Conservation (phyloP, 2,888 invertebrate species). For the Dynastes grantii region DNA sequence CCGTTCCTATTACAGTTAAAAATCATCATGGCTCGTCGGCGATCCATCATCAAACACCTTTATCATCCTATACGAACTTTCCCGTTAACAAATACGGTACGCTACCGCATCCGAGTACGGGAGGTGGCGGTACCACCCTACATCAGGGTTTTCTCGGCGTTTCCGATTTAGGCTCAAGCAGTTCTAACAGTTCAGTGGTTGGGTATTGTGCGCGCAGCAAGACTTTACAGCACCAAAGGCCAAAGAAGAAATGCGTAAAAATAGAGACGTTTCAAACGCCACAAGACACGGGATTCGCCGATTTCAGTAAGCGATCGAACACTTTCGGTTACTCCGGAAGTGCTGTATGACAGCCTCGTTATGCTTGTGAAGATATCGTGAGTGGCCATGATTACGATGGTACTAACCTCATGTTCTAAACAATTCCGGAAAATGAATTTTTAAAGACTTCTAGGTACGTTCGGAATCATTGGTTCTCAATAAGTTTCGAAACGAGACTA, state of each 20-base stretch:
- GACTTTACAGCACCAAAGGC: slow-evolving; percentile 67
- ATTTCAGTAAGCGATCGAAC: slow-evolving; percentile 65
- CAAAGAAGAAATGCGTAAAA: slow-evolving; percentile 68
- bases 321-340: slow-evolving; percentile 67
- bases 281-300: slow-evolving; percentile 64
- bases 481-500: neutral
- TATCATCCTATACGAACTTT: slow-evolving; percentile 58
- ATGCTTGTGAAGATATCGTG: slow-evolving; percentile 29
- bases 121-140: slow-evolving; percentile 63
- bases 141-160: slow-evolving; percentile 70
- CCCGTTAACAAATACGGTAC: slow-evolving; percentile 66
- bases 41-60: slow-evolving; percentile 58
- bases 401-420: slow-evolving; percentile 52
- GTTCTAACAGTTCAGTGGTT: slow-evolving; percentile 66
- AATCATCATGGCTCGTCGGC: slow-evolving; percentile 64
- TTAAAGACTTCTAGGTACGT: slow-evolving; percentile 35
- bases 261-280: slow-evolving; percentile 70
- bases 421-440: slow-evolving; percentile 2
- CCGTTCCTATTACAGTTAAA: slow-evolving; percentile 70
- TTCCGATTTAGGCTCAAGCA: slow-evolving; percentile 67
- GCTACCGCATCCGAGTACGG: slow-evolving; percentile 59
- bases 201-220: slow-evolving; percentile 67
- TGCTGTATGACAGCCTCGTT: slow-evolving; percentile 65
- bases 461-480: slow-evolving; percentile 34
- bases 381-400: slow-evolving; percentile 8